Evolutionary conservation across 2,113 vertebrate genomes (phyloP).

Genomic region (Carassius gibelio): DNA sequence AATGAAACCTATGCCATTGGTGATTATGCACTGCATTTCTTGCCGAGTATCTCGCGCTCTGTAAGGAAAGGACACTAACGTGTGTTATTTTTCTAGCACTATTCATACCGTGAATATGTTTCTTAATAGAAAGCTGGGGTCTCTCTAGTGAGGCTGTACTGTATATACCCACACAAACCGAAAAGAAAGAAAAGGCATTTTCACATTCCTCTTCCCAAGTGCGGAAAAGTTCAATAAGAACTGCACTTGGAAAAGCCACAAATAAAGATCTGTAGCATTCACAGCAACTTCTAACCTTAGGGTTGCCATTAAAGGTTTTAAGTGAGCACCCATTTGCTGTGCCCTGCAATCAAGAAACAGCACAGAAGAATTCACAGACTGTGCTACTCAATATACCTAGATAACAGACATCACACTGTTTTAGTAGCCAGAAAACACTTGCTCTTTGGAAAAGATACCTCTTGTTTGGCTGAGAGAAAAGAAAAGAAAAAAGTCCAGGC

Average conservation of each 20-base stretch:
- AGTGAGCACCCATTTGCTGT: slow-evolving; percentile 30
- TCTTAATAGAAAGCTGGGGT: neutral
- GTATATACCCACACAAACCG: neutral
- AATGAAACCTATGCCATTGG: neutral
- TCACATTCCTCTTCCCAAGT: neutral
- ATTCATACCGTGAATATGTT: neutral
- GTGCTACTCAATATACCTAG: slow-evolving; percentile 52
- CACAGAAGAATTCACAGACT: slow-evolving; percentile 16
- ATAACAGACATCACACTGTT: slow-evolving; percentile 46
- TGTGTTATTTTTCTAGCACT: slow-evolving; percentile 47
- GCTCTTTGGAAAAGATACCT: slow-evolving; percentile 46
- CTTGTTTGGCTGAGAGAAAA: slow-evolving; percentile 47
- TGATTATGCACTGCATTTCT: slow-evolving; percentile 68
- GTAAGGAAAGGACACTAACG: neutral
- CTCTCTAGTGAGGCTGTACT: neutral
- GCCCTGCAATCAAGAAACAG: slow-evolving; percentile 35
- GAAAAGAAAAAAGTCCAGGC: slow-evolving; percentile 48
- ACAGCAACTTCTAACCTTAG: slow-evolving; percentile 13
- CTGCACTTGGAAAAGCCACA: slow-evolving; percentile 25
- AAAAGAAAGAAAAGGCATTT: neutral
- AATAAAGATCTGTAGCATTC: slow-evolving; percentile 23
- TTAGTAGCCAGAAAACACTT: slow-evolving; percentile 44
- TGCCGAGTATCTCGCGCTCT: slow-evolving; percentile 61
- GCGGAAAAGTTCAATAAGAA: slow-evolving; percentile 30
- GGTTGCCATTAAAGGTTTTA: slow-evolving; percentile 23